Evolutionary conservation across 1,140 invertebrate genomes (phyloP).

Genomic region (Sitophilus oryzae): DNA sequence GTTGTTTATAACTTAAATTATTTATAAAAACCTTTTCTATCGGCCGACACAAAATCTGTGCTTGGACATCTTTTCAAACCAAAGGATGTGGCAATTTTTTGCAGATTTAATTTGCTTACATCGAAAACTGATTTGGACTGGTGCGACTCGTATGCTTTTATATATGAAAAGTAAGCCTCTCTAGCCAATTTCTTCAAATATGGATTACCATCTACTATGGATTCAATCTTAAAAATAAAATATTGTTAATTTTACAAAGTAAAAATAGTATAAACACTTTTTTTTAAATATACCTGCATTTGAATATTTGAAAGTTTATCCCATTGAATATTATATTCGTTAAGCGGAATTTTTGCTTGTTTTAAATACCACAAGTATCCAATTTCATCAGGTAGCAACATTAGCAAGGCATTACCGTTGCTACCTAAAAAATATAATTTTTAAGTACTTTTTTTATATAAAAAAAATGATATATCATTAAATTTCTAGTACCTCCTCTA

Average conservation of each 20-base stretch:
- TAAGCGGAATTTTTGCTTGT: not conserved
- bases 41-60: not conserved
- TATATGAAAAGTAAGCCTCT: not conserved
- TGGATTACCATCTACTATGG: not conserved
- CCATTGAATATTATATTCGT: not conserved
- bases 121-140: not conserved
- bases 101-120: not conserved
- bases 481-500: conserved; percentile 80
- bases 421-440: not conserved
- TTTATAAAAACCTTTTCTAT: not conserved
- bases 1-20: not conserved
- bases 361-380: not conserved
- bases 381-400: not conserved
- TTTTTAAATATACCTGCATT: too few relatives aligned
- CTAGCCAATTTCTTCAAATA: not conserved
- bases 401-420: not conserved
- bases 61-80: not conserved
- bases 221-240: not conserved
- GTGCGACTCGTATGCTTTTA: not conserved
- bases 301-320: not conserved
- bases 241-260: not conserved
- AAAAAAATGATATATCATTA: conserved; percentile 50
- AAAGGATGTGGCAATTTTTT: not conserved
- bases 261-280: not conserved
- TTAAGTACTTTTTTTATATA: too few relatives aligned